Evolutionary conservation across 2,113 vertebrate species (phyloP), one percentile per base, ranked within the genome.

Genomic region (Pseudopodoces humilis): DNA sequence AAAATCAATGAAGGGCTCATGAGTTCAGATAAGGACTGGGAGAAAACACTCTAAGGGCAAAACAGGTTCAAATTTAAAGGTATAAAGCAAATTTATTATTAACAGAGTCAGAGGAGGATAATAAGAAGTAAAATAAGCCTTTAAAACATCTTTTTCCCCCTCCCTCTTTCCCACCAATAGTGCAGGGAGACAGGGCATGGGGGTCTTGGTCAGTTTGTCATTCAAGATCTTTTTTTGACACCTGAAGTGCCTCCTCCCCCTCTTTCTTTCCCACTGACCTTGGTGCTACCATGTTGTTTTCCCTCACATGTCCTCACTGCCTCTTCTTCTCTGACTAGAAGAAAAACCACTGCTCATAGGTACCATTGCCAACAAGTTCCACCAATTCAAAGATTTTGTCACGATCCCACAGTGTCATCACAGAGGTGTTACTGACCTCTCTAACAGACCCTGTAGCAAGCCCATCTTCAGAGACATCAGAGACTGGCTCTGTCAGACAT

Each of bases 381-480:
- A 50, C 35, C 24, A 19, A 33, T 62, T 50, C 74, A 62, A 31
- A 60, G 5, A 25, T 39, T 49, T 8, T 21, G 49, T n/a, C 44
- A 20, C 20, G 35, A 39, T 39, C 22, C 46, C 16, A 7, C 35
- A 27, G 35, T 43, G 25, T 46, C 24, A 35, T 46, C 53, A 46
- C 33, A 46, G 41, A 58, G 53, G 53, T 2, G 0, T 17, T 74
- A 6, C 10, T 35, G 13, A 1, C 58, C 22, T 77, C 44, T 43
- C 18, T 18, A 9, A 53, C 2, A 30, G 24, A 6, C 11, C 14
- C 31, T 0, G 4, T 10, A 35, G 24, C 39, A 18, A 5, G 7
- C 35, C 15, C 39, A 30, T 65, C 31, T 24, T 53, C 49, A 63
- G 46, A 50, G 46, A 22, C 49, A 35, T 28, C 76, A 28, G 31